A percentile compares a stretch with the other conserved stretches of the same genome.
Conservation (phyloP, 1,140 invertebrate species). For the Ips nitidus region DNA sequence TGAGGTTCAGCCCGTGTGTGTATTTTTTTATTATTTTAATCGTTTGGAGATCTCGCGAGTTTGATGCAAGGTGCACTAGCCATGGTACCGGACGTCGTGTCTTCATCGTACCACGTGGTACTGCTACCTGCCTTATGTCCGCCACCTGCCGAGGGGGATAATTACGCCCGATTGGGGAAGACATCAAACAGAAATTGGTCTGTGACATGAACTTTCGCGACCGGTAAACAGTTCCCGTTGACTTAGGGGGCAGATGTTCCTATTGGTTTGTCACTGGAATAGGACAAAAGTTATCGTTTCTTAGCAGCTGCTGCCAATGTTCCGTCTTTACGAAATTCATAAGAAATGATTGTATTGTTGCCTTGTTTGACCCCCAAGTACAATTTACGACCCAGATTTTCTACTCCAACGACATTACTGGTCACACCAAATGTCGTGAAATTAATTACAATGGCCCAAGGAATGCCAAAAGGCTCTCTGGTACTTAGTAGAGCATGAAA, state of each 20-base stretch:
- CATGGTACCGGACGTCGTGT: constrained; percentile 20
- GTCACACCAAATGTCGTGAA: constrained; percentile 14
- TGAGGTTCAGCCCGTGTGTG: constrained; percentile 19
- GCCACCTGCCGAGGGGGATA: constrained; percentile 21
- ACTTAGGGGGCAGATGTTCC: constrained; percentile 2
- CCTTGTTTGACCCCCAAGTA: not conserved
- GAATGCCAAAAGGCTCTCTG: constrained; percentile 8
- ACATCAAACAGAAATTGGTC: constrained; percentile 12
- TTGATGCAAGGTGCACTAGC: constrained; percentile 32
- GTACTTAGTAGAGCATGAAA: constrained; percentile 20
- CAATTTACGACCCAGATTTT: not conserved
- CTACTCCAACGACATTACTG: too few relatives aligned
- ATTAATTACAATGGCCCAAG: constrained; percentile 7
- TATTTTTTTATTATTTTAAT: constrained; percentile 22
- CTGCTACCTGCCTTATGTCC: constrained; percentile 39
- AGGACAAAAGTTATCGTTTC: constrained; percentile 6
- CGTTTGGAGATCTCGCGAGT: constrained; percentile 30
- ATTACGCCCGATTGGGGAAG: constrained; percentile 6
- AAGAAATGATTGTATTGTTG: not conserved
- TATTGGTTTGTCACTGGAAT: not conserved
- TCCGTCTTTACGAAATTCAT: not conserved
- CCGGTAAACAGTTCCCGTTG: not conserved
- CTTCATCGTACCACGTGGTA: constrained; percentile 18
- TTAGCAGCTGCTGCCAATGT: constrained; percentile 10
- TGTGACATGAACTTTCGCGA: constrained; percentile 24